phyloP scores from a whole-genome alignment of 2,797 vertebrate species.

The Ctenopoma multispine region DNA sequence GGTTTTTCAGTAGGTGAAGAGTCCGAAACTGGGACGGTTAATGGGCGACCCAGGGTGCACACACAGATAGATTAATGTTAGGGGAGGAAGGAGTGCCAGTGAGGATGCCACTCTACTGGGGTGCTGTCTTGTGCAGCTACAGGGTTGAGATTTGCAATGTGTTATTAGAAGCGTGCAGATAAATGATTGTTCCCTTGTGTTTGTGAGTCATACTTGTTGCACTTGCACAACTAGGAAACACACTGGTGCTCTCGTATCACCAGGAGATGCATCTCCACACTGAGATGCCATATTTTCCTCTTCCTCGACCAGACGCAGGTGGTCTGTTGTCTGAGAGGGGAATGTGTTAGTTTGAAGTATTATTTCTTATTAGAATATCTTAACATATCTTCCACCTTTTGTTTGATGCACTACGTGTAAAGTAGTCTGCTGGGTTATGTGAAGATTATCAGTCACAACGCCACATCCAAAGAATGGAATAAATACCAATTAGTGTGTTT shows the following conservation, averaged over 20 bases:
- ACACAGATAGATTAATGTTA: conserved; percentile 60
- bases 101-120: conserved; percentile 50
- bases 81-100: conserved; percentile 16
- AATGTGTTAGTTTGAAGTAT: conserved; percentile 42
- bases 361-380: conserved; percentile 29
- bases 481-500: conserved; percentile 71
- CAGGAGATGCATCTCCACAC: conserved; percentile 37
- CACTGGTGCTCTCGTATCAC: conserved; percentile 18
- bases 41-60: conserved; percentile 57
- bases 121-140: conserved; percentile 46
- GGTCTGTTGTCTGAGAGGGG: conserved; percentile 40
- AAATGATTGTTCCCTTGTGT: conserved; percentile 56
- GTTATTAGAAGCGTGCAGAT: conserved; percentile 58
- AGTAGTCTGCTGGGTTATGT: conserved; percentile 17
- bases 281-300: conserved; percentile 4
- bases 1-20: conserved; percentile 37
- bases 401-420: conserved; percentile 33
- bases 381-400: conserved; percentile 27
- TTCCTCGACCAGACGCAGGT: conserved; percentile 49
- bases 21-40: conserved; percentile 52
- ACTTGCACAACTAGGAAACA: conserved; percentile 39
- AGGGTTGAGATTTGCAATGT: conserved; percentile 65
- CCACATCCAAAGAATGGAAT: conserved; percentile 44
- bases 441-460: conserved; percentile 39
- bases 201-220: conserved; percentile 50